Percentiles rank a stretch among this genome's conserved stretches.
These are phyloP conservation scores for Hylyphantes graminicola DNA, from an alignment of 1,140 invertebrate species.

Conservation along the genomic window DNA sequence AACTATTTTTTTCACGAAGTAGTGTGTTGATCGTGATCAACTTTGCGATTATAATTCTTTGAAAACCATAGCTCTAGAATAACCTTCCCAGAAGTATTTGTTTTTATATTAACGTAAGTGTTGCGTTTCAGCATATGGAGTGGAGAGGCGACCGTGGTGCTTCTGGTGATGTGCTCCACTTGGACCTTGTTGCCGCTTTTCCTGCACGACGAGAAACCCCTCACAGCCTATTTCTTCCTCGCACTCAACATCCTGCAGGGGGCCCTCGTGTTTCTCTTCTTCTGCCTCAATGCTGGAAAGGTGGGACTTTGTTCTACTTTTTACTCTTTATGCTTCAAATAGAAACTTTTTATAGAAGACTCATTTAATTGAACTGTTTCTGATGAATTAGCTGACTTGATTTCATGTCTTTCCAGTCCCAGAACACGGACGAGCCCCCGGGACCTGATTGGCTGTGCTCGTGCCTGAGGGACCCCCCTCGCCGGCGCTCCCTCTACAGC, in stretches of 20 bases:
- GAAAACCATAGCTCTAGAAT: not conserved
- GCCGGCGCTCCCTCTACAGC: conserved; percentile 51
- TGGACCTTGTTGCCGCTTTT: conserved; percentile 92
- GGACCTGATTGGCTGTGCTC: conserved; percentile 55
- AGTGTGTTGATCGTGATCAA: not conserved
- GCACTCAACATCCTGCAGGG: conserved; percentile 92
- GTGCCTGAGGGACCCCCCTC: conserved; percentile 46
- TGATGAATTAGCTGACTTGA: too few relatives aligned
- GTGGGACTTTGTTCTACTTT: conserved; percentile 68
- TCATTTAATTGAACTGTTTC: too few relatives aligned
- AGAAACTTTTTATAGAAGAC: too few relatives aligned
- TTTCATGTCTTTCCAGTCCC: conserved; percentile 19
- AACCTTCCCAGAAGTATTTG: too few relatives aligned
- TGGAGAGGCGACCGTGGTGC: conserved; percentile 83
- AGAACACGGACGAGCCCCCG: conserved; percentile 48
- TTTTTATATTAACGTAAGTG: not conserved
- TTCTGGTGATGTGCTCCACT: conserved; percentile 87
- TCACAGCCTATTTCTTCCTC: conserved; percentile 93
- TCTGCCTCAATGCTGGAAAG: conserved; percentile 95
- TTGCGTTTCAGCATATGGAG: conserved; percentile 80
- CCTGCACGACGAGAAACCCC: conserved; percentile 83
- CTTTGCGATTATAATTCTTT: not conserved
- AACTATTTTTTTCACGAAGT: too few relatives aligned
- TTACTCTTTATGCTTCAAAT: not conserved
- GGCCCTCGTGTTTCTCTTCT: conserved; percentile 94